Base-by-base conservation (phyloP, 2,888 invertebrate species). In the Ptychoptera contaminata region DNA sequence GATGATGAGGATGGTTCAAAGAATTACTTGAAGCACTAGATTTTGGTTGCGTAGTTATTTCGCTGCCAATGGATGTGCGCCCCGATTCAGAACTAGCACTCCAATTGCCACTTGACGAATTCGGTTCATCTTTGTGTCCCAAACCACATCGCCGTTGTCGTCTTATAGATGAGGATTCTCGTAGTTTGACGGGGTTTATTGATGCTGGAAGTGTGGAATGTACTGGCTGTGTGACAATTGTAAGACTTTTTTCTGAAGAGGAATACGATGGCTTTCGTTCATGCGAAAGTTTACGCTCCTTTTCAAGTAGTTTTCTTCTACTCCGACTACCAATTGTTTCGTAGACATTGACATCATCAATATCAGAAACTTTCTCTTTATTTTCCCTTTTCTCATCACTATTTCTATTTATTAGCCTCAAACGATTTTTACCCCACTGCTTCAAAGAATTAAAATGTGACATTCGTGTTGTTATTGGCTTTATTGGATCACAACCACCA, bases 81-180 rank as follows among this genome's bases (percentile, higher is more conserved):
- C 87, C 87, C 44, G 86, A 87, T 62, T 87, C 87, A 1, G 88
- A 88, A 58, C 90, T 91, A 2, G 87, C 91, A 52, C 88, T 88
- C 93, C 93, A 93, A 65, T 93, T 92, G 35, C 93, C 93, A 55
- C 86, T 84, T 11, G 88, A 88, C 2, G 90, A 90, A 64, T 90
- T 84, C 32, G 81, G 82, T 57, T 87, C 85, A 50, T 88, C 87
- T 61, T 80, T 82, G 38, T 69, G 73, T 39, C 70, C 65, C 6
- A 58, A 44, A 14, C 75, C 79, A 34, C 74, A 74, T 49, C 82
- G 70, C 47, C 83, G 69, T 55, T 80, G 72, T 50, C 83, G 68
- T 53, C 81, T 73, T 61, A 82, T 77, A 32, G 75, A 73, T 2
- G 84, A 77, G 43, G 81, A 77, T 53, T 81, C 82, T 51, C 88